Evolutionary conservation across 2,797 vertebrate species (phyloP), one percentile per base, ranked within the genome.

Genomic region (Okamejei kenojei): DNA sequence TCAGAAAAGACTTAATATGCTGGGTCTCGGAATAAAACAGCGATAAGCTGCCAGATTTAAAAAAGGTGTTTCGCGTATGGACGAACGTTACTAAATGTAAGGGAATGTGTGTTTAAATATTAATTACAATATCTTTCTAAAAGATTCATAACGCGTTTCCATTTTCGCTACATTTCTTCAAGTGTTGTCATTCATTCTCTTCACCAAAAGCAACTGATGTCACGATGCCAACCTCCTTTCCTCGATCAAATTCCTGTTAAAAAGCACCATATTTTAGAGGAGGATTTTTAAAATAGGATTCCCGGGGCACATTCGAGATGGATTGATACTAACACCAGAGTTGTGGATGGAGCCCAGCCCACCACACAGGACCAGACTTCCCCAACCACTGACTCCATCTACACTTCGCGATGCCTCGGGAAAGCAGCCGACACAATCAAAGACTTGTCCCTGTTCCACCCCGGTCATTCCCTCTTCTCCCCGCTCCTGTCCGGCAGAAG

Each of bases 81-180:
- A n/a, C 7, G 77, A 78, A 78, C 9, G 3, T 32, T 10, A 78
- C n/a, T 32, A 2, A 32, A n/a, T 32, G 15, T 17, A 32, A 88
- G 61, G n/a, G 35, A 88, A 17, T 88, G 38, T 45, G 38, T 10
- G 65, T 35, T 88, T 88, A 88, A 88, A 65, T 88, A 88, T 68
- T 88, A 65, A 65, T 68, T 32, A 68, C 65, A 88, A 88, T 68
- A 54, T 45, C 17, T 58, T 23, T 45, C 71, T 19, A 54, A 17
- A 38, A 74, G 35, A 45, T 45, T 45, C 32, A 71, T 90, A 73
- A 74, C 11, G 23, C 90, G 54, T 91, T 73, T 91, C 10, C 54
- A 54, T 29, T 92, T 54, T 23, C n/a, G 45, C 38, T 92, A 71
- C 90, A 74, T 76, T 71, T 74, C 58, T 92, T 10, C n/a, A 74